Conservation (phyloP, 1,140 invertebrate species). For the Linepithema humile region DNA sequence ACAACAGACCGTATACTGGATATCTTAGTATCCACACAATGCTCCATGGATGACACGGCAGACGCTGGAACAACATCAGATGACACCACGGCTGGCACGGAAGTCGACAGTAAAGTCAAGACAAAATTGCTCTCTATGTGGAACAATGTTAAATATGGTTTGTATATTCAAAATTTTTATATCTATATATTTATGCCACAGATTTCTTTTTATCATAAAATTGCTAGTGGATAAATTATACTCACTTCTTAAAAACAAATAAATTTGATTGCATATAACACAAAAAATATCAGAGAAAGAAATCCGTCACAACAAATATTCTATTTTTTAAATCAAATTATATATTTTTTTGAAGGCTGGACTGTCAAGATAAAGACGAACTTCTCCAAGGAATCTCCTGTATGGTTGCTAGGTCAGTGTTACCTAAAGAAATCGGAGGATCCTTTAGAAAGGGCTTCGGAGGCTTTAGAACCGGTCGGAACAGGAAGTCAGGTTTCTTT, state of each 20-base stretch:
- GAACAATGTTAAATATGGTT: slow-evolving; percentile 96
- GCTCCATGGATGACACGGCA: no score
- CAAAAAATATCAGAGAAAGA: background rate
- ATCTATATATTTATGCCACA: no score
- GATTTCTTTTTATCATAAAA: background rate
- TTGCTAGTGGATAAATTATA: background rate
- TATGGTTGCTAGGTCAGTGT: slow-evolving; percentile 92
- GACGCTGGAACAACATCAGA: slow-evolving; percentile 74
- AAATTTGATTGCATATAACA: background rate
- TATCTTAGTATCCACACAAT: slow-evolving; percentile 70
- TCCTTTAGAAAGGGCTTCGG: slow-evolving; percentile 88
- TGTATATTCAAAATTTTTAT: slow-evolving; percentile 55
- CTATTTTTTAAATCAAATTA: background rate
- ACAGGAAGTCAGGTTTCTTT: slow-evolving; percentile 79
- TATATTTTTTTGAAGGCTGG: slow-evolving; percentile 84
- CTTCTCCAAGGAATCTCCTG: slow-evolving; percentile 94
- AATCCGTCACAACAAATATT: no score
- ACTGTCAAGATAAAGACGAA: slow-evolving; percentile 92
- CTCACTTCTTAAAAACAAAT: background rate
- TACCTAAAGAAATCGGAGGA: slow-evolving; percentile 90
- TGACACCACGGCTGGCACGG: slow-evolving; percentile 79
- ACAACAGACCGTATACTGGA: slow-evolving; percentile 74
- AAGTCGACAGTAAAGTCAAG: slow-evolving; percentile 91
- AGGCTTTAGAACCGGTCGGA: slow-evolving; percentile 80
- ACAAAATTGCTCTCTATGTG: slow-evolving; percentile 93